Evolutionary conservation across 2,113 vertebrate genomes (phyloP).

Genomic region (Talpa occidentalis): DNA sequence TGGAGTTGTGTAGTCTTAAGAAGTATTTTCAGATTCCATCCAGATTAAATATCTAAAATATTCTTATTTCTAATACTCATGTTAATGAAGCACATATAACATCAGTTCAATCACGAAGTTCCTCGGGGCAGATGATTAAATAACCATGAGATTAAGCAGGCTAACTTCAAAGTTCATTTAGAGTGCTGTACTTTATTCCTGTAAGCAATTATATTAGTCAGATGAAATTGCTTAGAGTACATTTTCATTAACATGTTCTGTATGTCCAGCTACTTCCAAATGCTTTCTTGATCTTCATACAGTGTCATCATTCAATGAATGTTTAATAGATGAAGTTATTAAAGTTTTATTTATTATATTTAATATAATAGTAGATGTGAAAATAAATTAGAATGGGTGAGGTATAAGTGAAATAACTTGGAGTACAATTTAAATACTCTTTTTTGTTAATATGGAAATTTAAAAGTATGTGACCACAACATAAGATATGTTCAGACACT

Average conservation of each 20-base stretch:
- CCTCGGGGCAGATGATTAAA: neutral
- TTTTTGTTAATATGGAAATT: slow-evolving; percentile 45
- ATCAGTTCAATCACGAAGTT: neutral
- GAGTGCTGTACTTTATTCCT: neutral
- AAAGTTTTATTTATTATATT: slow-evolving; percentile 60
- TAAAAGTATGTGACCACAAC: slow-evolving; percentile 41
- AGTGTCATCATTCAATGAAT: slow-evolving; percentile 43
- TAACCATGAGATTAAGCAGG: slow-evolving; percentile 16
- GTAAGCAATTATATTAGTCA: slow-evolving; percentile 1
- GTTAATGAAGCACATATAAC: neutral
- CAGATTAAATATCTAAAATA: neutral
- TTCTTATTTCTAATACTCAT: slow-evolving; percentile 39
- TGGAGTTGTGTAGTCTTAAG: neutral
- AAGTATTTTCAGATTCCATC: slow-evolving; percentile 30
- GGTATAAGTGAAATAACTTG: slow-evolving; percentile 59
- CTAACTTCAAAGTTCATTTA: slow-evolving; percentile 31
- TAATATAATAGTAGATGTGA: slow-evolving; percentile 49
- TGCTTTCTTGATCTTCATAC: neutral
- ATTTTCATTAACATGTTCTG: neutral
- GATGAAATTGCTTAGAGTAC: neutral
- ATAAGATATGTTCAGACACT: slow-evolving; percentile 36
- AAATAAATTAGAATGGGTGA: slow-evolving; percentile 45
- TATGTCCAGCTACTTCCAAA: slow-evolving; percentile 11
- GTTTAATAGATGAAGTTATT: slow-evolving; percentile 47
- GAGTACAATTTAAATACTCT: slow-evolving; percentile 45